Evolutionary conservation across 2,113 vertebrate species (phyloP).

Genomic region (Sinocyclocheilus anophthalmus): DNA sequence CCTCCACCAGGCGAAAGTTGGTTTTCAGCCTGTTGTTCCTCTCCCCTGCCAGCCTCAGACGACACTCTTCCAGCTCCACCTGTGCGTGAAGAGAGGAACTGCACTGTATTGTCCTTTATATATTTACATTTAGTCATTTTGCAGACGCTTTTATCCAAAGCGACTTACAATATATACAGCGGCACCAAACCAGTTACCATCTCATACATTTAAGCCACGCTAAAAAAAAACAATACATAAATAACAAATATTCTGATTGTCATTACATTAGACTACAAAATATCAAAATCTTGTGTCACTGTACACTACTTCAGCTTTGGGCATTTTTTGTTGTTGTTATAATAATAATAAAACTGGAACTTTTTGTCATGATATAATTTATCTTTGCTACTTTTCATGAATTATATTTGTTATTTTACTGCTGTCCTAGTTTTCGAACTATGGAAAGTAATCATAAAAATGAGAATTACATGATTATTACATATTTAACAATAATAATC

Average conservation of each 20-base stretch:
- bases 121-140: no score
- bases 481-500: not conserved
- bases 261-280: not conserved
- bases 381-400: not conserved
- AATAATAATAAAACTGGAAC: not conserved
- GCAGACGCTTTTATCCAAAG: no score
- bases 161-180: not conserved
- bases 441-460: not conserved
- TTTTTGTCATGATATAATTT: not conserved
- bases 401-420: not conserved
- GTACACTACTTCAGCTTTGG: not conserved
- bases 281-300: not conserved
- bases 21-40: conserved; percentile 81
- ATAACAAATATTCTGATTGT: not conserved
- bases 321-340: not conserved
- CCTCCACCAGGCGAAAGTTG: conserved; percentile 84
- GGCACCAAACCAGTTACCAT: not conserved
- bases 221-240: not conserved
- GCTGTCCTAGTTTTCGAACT: not conserved
- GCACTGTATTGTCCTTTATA: not conserved
- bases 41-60: conserved; percentile 82
- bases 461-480: not conserved
- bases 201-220: not conserved
- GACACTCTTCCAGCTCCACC: conserved; percentile 86
- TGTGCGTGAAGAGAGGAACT: conserved; percentile 62